Percentiles rank a stretch among this genome's conserved stretches.
These are phyloP conservation scores for Sphenopsis melanotis DNA, from an alignment of 2,797 vertebrate genomes.

Conservation along the genomic window DNA sequence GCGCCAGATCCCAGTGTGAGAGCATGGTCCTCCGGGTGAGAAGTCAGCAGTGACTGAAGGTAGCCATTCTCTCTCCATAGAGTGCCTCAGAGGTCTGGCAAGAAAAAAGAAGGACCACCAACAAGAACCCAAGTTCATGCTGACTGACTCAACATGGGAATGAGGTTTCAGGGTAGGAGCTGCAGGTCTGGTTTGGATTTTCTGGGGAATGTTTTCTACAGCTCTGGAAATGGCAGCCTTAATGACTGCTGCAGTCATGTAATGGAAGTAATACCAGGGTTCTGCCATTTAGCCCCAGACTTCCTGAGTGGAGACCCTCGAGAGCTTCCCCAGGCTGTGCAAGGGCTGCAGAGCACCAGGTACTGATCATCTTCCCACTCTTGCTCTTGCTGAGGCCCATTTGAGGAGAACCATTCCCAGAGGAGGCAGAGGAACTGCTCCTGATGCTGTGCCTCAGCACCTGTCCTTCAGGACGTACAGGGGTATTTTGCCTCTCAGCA, in stretches of 20 bases:
- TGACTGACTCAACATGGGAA: neutral
- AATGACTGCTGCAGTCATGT: neutral
- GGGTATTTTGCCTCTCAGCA: neutral
- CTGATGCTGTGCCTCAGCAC: neutral
- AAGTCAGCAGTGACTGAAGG: neutral
- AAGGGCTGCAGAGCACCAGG: neutral
- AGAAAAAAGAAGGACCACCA: neutral
- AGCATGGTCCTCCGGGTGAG: neutral
- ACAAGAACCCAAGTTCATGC: neutral
- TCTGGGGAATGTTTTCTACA: neutral
- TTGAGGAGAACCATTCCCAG: neutral
- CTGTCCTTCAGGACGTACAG: neutral
- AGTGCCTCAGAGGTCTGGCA: neutral
- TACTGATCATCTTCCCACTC: neutral
- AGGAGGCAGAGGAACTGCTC: neutral
- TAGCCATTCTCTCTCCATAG: neutral
- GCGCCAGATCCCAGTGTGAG: neutral
- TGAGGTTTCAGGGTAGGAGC: neutral
- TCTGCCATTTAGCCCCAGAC: neutral
- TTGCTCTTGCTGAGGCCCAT: neutral
- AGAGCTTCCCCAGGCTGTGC: neutral
- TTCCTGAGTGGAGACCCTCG: neutral
- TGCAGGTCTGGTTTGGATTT: neutral
- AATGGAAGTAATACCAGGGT: neutral
- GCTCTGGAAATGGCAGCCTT: neutral